Percentiles rank a stretch among this genome's conserved stretches.
Conservation (phyloP, 1,140 invertebrate genomes). For the Ips nitidus region DNA sequence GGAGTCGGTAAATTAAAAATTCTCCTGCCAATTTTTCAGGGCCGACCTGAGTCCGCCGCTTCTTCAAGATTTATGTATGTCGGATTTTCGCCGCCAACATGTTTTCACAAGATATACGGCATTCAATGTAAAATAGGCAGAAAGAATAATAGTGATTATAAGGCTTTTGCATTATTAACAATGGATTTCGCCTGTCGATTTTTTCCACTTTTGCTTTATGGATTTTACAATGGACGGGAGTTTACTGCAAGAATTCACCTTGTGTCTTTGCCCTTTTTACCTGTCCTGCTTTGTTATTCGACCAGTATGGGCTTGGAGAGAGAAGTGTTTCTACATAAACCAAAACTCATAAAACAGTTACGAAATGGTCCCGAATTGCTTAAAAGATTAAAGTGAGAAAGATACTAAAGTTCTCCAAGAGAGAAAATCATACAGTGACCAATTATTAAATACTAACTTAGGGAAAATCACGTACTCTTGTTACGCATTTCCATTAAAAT, state of each 20-base stretch:
- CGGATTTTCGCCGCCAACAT: slow-evolving; percentile 45
- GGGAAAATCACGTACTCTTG: no score
- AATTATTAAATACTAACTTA: no score
- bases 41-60: slow-evolving; percentile 37
- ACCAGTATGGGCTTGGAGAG: no score
- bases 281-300: no score
- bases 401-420: no score
- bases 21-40: slow-evolving; percentile 31
- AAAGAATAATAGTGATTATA: slow-evolving; percentile 46
- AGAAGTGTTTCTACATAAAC: no score
- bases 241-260: slow-evolving; percentile 18
- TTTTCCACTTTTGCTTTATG: slow-evolving; percentile 11
- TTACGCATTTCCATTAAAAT: no score
- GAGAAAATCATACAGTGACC: no score
- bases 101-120: slow-evolving; percentile 45
- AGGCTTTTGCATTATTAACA: slow-evolving; percentile 34
- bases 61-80: slow-evolving; percentile 45
- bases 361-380: no score
- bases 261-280: no score
- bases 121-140: slow-evolving; percentile 47
- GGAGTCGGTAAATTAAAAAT: slow-evolving; percentile 22
- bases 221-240: slow-evolving; percentile 22
- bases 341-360: no score
- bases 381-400: no score
- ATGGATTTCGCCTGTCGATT: slow-evolving; percentile 27